Base-by-base conservation (phyloP, 2,113 vertebrate species). In the Podarcis cretensis region DNA sequence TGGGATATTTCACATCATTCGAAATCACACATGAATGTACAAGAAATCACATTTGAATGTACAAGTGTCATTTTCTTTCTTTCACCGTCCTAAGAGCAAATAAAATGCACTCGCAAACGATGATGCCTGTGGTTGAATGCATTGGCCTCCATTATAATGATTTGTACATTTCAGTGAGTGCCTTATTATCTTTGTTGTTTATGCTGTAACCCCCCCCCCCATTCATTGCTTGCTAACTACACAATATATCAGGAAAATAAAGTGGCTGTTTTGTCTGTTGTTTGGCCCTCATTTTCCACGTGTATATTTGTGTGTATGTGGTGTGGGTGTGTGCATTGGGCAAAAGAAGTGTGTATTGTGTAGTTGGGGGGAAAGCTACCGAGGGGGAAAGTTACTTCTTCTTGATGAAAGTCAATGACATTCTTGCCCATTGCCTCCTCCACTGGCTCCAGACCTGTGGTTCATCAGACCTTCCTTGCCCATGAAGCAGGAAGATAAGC, bases 61-160 rank as follows among this genome's bases (percentile, higher is more conserved):
- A 78, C 1, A 0, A 18, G 16, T 87, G 76, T 37, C 4, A 81
- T 18, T 89, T 78, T 48, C 20, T 16, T 9, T 92, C 77, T 37
- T 92, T 30, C 63, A 12, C 92, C 71, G 30, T 92, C 21, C 63
- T 9, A 91, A 57, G 90, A 92, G 25, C 5, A 91, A 89, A 90
- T 77, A 87, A 59, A 83, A 78, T 40, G 27, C 23, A 30, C 48
- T 54, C 68, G 18, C 75, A 68, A 86, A 78, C n/a, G 37, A 48
- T 68, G 68, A 68, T 40, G 57, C 81, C 27, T 37, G 32, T 63
- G 40, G 40, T 27, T 68, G 63, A 40, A 82, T 7, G 12, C 23
- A 82, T 68, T 82, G 66, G 81, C 10, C 59, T 37, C 20, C 20
- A 66, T 16, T 23, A 66, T 40, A 82, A 82, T 66, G 63, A 82